Conservation (phyloP, 1,140 invertebrate genomes). For the Argopecten irradians region DNA sequence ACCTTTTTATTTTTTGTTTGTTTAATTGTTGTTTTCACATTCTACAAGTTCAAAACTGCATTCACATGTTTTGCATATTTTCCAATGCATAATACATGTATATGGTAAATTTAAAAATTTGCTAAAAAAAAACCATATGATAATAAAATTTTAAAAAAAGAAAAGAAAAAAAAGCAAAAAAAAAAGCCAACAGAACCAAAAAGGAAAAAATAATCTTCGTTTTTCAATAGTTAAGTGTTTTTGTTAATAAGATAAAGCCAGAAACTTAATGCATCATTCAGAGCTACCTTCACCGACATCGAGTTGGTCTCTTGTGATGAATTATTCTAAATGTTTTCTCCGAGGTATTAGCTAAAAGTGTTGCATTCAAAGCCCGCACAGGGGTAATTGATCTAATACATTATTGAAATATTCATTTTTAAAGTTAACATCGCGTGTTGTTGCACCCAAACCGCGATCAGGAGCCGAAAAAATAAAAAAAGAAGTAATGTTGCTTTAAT, state of each 20-base stretch:
- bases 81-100: no score
- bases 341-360: not conserved
- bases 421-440: not conserved
- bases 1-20: no score
- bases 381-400: not conserved
- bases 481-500: no score
- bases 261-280: not conserved
- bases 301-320: not conserved
- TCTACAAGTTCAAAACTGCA: no score
- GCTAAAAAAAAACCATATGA: no score
- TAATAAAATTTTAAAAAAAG: no score
- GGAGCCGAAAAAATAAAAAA: not conserved
- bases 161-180: no score
- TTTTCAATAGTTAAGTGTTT: not conserved
- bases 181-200: no score
- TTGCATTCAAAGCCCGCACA: not conserved
- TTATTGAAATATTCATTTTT: not conserved
- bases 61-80: no score
- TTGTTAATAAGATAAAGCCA: not conserved
- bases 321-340: not conserved
- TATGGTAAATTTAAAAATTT: no score
- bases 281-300: not conserved
- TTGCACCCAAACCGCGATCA: not conserved
- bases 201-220: no score
- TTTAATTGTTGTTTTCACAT: no score